A percentile compares a stretch with the other conserved stretches of the same genome.
phyloP scores from a whole-genome alignment of 2,113 vertebrate genomes.

The Sander vitreus region DNA sequence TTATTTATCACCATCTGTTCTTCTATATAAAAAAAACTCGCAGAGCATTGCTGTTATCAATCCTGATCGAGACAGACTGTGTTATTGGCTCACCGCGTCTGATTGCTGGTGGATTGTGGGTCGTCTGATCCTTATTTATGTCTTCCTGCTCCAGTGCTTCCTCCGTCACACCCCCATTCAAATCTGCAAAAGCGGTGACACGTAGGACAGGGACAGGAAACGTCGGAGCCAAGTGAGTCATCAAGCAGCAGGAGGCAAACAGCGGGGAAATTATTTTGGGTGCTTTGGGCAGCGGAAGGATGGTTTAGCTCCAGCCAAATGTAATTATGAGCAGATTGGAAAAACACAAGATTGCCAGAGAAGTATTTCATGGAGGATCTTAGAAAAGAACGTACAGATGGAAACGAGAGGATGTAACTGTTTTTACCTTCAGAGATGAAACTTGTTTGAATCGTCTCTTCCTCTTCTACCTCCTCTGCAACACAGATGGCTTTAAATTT shows the following conservation, averaged over 20 bases:
- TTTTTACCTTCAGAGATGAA: conserved; percentile 38
- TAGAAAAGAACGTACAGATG: background rate
- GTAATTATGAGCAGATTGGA: conserved; percentile 25
- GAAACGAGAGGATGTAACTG: background rate
- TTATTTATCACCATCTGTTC: conserved; percentile 10
- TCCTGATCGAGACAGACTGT: background rate
- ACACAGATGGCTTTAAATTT: background rate
- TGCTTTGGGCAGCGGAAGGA: background rate
- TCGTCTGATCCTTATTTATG: conserved; percentile 9
- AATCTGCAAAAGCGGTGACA: conserved; percentile 21
- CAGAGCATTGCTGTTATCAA: background rate
- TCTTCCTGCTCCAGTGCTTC: conserved; percentile 34
- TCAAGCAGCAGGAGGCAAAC: conserved; percentile 32
- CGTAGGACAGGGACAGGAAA: conserved; percentile 26
- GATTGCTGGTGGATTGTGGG: conserved; percentile 22
- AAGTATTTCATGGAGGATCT: background rate
- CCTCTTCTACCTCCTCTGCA: conserved; percentile 12
- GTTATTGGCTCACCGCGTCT: conserved; percentile 30
- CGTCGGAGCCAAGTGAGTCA: conserved; percentile 57
- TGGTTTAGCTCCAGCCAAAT: conserved; percentile 10
- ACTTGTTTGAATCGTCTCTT: background rate
- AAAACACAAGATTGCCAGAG: conserved; percentile 5
- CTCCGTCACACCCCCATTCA: conserved; percentile 34
- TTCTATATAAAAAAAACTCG: background rate
- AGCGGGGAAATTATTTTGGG: conserved; percentile 38